phyloP scores from a whole-genome alignment of 2,797 vertebrate species.

The Phaenicophaeus curvirostris region DNA sequence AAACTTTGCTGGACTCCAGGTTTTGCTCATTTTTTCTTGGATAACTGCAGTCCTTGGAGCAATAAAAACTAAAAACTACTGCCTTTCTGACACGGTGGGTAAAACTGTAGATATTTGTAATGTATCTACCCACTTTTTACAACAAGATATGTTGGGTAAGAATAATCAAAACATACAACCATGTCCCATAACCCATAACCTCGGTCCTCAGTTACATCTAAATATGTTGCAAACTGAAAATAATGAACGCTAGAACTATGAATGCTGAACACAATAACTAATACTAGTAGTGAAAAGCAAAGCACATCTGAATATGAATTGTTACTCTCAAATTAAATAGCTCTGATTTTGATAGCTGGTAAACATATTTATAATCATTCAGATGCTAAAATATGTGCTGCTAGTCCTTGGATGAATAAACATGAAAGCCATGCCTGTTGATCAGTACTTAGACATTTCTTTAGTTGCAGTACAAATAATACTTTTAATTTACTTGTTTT shows the following conservation, averaged over 20 bases:
- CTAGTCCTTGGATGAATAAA: slow-evolving; percentile 61
- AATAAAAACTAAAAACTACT: not conserved
- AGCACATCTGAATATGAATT: slow-evolving; percentile 49
- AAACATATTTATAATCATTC: slow-evolving; percentile 73
- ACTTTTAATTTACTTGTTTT: not conserved
- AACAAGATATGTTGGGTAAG: not conserved
- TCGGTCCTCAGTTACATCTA: not conserved
- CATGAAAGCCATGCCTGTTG: slow-evolving; percentile 60
- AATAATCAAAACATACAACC: slow-evolving; percentile 3
- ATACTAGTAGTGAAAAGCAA: slow-evolving; percentile 26
- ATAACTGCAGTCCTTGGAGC: not conserved
- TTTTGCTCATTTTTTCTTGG: not conserved
- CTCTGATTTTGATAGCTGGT: slow-evolving; percentile 69
- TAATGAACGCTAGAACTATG: not conserved
- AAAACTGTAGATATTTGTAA: not conserved
- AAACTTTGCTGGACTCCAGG: not conserved
- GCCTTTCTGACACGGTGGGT: not conserved
- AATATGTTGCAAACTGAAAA: not conserved
- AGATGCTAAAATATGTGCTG: slow-evolving; percentile 69
- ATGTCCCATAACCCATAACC: slow-evolving; percentile 9
- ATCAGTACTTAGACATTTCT: slow-evolving; percentile 51
- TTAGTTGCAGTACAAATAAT: slow-evolving; percentile 39
- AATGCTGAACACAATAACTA: slow-evolving; percentile 19
- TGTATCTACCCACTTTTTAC: not conserved
- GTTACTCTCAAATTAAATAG: slow-evolving; percentile 60